These are phyloP conservation scores for Iselma pallidipennis DNA, from an alignment of 2,888 invertebrate genomes.

Conservation along the genomic window DNA sequence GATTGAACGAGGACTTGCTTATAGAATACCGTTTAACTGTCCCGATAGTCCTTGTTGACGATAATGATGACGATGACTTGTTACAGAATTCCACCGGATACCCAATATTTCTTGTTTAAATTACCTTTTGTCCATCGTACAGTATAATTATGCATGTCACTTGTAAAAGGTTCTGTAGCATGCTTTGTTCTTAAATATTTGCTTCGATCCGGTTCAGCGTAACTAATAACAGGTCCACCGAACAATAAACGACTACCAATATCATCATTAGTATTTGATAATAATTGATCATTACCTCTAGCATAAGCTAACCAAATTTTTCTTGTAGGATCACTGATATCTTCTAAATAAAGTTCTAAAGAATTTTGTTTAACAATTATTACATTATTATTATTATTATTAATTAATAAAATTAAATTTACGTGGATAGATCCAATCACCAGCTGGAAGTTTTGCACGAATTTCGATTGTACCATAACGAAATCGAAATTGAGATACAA, in stretches of 20 bases:
- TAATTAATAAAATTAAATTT: constrained; percentile 18
- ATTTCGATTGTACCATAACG: constrained; percentile 59
- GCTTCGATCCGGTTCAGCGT: constrained; percentile 50
- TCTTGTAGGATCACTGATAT: constrained; percentile 23
- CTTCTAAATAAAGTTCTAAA: constrained; percentile 43
- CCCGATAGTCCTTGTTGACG: no score
- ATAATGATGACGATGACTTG: no score
- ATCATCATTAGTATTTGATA: constrained; percentile 49
- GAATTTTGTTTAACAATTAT: constrained; percentile 18
- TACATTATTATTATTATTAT: neutral
- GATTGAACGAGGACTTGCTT: no score
- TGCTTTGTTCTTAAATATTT: constrained; percentile 42
- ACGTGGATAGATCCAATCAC: constrained; percentile 64
- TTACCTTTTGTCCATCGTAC: constrained; percentile 69
- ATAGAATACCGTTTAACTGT: no score
- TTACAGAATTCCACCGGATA: no score
- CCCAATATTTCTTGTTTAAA: no score
- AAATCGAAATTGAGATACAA: constrained; percentile 56
- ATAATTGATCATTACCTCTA: constrained; percentile 50
- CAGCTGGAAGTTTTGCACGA: constrained; percentile 59
- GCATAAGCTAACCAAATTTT: constrained; percentile 50
- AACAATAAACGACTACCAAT: constrained; percentile 56
- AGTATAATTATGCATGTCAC: constrained; percentile 66
- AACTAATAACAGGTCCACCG: constrained; percentile 58
- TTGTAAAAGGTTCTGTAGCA: constrained; percentile 55